These are phyloP conservation scores for Helicoverpa assulta DNA, from an alignment of 2,888 invertebrate species.

Conservation along the genomic window DNA sequence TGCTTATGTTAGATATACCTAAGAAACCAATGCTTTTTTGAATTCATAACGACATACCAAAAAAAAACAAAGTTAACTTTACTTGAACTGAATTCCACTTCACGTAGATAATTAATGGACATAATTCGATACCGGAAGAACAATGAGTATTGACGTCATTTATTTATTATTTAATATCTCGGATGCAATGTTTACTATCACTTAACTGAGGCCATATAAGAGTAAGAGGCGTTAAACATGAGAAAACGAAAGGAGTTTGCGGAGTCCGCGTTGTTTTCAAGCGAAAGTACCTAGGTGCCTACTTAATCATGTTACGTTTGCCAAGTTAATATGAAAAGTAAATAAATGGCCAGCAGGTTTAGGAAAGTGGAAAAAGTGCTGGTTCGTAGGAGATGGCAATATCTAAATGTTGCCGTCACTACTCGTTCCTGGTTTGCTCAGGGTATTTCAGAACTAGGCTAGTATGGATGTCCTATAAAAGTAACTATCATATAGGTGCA, in stretches of 20 bases:
- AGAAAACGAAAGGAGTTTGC: conserved; percentile 55
- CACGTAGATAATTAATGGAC: conserved; percentile 4
- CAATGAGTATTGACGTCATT: conserved; percentile 34
- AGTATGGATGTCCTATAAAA: too few relatives aligned
- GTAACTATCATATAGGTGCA: too few relatives aligned
- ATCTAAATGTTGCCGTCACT: too few relatives aligned
- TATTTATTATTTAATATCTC: conserved; percentile 37
- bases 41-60: not conserved
- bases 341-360: conserved; percentile 17
- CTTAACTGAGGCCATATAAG: conserved; percentile 46
- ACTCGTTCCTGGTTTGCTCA: too few relatives aligned
- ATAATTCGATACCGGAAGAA: conserved; percentile 31
- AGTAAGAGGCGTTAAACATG: conserved; percentile 34
- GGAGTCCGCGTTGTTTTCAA: conserved; percentile 27
- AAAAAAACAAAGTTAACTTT: not conserved
- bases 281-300: conserved; percentile 36
- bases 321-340: conserved; percentile 21
- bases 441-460: too few relatives aligned
- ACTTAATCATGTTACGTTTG: conserved; percentile 8
- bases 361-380: not conserved
- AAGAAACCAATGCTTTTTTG: not conserved
- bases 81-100: not conserved
- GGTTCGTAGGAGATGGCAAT: too few relatives aligned
- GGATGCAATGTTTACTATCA: conserved; percentile 58
- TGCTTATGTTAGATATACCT: too few relatives aligned